phyloP scores from a whole-genome alignment of 2,888 invertebrate genomes.

The Itoplectis maculator region DNA sequence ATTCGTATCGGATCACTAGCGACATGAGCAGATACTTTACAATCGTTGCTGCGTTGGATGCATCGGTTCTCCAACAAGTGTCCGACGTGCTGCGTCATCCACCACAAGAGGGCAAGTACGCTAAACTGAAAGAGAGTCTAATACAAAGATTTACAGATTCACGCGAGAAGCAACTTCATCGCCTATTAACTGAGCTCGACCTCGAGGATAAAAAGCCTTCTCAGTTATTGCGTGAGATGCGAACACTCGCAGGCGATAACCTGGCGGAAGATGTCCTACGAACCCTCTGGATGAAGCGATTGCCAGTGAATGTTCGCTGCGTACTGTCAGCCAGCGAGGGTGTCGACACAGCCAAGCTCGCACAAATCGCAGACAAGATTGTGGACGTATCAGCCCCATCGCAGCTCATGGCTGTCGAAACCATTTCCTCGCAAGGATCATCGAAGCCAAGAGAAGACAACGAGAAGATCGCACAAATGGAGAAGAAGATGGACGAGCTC shows the following conservation, averaged over 20 bases:
- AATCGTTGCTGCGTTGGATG: constrained; percentile 58
- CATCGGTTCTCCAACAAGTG: constrained; percentile 60
- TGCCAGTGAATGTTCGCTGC: not conserved
- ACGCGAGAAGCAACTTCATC: constrained; percentile 54
- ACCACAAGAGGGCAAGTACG: constrained; percentile 59
- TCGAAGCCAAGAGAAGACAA: not conserved
- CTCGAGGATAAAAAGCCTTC: constrained; percentile 69
- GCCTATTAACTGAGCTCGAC: constrained; percentile 63
- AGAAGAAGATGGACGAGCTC: not conserved
- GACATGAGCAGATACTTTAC: constrained; percentile 62
- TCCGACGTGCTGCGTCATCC: constrained; percentile 66
- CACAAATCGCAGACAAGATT: not conserved
- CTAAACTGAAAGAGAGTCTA: constrained; percentile 56
- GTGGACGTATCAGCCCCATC: not conserved
- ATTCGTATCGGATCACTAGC: constrained; percentile 38
- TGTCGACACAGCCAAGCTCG: not conserved
- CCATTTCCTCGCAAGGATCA: not conserved
- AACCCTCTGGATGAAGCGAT: not conserved
- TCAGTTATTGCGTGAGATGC: constrained; percentile 66
- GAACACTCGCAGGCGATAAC: not conserved
- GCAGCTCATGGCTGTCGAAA: not conserved
- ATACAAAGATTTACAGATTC: constrained; percentile 65
- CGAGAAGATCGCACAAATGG: not conserved
- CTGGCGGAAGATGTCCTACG: not conserved
- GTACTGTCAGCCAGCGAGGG: constrained; percentile 9